Percentiles rank a stretch among this genome's conserved stretches.
phyloP scores from a whole-genome alignment of 2,113 vertebrate genomes.

The Oryzias javanicus region DNA sequence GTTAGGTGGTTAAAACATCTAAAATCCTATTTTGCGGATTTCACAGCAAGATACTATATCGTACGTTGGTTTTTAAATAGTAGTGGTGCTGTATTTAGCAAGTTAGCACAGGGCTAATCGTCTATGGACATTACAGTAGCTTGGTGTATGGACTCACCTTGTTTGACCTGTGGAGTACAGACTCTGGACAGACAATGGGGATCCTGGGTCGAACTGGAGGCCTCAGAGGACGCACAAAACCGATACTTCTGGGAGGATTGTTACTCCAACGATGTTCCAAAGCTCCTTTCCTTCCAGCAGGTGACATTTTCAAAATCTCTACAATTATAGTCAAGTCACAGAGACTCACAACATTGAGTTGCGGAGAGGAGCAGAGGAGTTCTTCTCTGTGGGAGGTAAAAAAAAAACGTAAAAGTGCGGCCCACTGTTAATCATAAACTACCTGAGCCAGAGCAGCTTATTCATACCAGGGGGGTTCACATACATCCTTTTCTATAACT shows the following conservation, averaged over 20 bases:
- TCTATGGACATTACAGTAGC: conserved; percentile 44
- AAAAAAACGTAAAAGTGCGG: conserved; percentile 3
- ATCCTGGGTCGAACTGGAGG: conserved; percentile 22
- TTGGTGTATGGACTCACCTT: conserved; percentile 69
- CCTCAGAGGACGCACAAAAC: conserved; percentile 24
- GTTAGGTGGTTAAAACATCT: no score
- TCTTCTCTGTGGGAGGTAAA: conserved; percentile 51
- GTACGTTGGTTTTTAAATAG: no score
- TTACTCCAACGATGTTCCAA: conserved; percentile 10
- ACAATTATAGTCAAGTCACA: conserved; percentile 2
- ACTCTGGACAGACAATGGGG: conserved; percentile 37
- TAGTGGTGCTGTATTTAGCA: no score
- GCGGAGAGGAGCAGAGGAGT: neutral
- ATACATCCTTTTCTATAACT: no score
- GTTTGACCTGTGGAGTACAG: conserved; percentile 22
- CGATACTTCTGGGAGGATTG: conserved; percentile 24
- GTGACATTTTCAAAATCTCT: conserved; percentile 33
- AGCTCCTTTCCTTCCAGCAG: conserved; percentile 22
- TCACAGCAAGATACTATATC: no score
- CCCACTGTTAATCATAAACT: no score
- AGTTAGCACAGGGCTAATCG: neutral
- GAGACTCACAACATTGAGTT: no score
- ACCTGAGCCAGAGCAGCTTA: no score
- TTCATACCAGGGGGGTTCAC: no score
- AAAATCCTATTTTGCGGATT: no score